Percentiles rank a stretch among this genome's conserved stretches.
phyloP scores from a whole-genome alignment of 2,113 vertebrate genomes.

The Toxotes jaculatrix region DNA sequence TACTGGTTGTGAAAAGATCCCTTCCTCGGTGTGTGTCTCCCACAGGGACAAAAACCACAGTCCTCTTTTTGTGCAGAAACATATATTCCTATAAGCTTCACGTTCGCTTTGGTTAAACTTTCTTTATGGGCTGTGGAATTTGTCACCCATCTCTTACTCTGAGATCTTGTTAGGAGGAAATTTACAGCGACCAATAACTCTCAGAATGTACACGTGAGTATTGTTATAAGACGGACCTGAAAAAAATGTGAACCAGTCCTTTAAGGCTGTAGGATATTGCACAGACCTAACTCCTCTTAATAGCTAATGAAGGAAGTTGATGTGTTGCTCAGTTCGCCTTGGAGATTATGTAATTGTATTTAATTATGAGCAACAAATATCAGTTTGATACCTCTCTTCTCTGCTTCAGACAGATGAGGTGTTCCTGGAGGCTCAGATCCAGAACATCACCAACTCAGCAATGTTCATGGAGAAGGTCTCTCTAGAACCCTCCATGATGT shows the following conservation, averaged over 20 bases:
- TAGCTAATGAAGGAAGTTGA: neutral
- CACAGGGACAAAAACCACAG: too few relatives aligned
- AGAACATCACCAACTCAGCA: constrained; percentile 98
- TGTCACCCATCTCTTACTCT: too few relatives aligned
- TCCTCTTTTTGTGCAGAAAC: too few relatives aligned
- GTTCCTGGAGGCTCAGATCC: constrained; percentile 98
- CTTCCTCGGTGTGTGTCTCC: neutral
- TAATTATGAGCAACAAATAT: neutral
- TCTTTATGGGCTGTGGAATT: too few relatives aligned
- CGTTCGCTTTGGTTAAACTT: neutral
- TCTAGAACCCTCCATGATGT: constrained; percentile 97
- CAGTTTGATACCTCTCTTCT: constrained; percentile 19
- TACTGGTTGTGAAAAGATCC: neutral
- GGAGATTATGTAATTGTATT: neutral
- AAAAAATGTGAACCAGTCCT: constrained; percentile 33
- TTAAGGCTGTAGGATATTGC: constrained; percentile 29
- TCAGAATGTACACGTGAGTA: neutral
- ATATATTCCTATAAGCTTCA: neutral
- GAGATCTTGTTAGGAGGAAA: neutral
- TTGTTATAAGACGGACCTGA: neutral
- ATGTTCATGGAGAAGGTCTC: constrained; percentile 99
- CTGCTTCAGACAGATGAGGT: constrained; percentile 94
- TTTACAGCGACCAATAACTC: neutral
- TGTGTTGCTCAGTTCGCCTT: constrained; percentile 69
- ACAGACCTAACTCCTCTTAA: constrained; percentile 12